These are phyloP conservation scores for Ancistrus triradiatus DNA, from an alignment of 2,113 vertebrate species.

Conservation along the genomic window DNA sequence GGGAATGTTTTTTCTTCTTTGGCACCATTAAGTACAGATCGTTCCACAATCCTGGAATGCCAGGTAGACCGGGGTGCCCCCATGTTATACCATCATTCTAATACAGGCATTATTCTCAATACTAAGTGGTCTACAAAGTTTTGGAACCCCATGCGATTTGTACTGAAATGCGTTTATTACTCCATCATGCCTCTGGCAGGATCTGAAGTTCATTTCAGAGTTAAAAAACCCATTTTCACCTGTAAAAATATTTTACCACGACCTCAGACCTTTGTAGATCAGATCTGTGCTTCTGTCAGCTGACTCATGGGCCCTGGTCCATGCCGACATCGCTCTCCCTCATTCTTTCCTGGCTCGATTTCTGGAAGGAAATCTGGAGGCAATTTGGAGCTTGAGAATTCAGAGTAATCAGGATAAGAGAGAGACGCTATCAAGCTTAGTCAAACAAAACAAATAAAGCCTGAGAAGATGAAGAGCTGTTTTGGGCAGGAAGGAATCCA, in stretches of 20 bases:
- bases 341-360: constrained; percentile 36
- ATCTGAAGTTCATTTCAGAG: too few species aligned
- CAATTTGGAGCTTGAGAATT: constrained; percentile 22
- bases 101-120: too few species aligned
- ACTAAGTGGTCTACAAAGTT: too few species aligned
- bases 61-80: too few species aligned
- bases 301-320: constrained; percentile 6
- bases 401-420: constrained; percentile 25
- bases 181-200: too few species aligned
- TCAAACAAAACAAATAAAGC: constrained; percentile 13
- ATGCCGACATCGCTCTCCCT: constrained; percentile 27
- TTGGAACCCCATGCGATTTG: too few species aligned
- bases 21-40: too few species aligned
- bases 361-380: constrained; percentile 34
- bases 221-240: too few species aligned
- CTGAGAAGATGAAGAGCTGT: constrained; percentile 10
- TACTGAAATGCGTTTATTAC: too few species aligned
- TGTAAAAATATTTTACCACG: neutral
- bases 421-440: neutral
- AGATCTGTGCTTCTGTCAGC: neutral
- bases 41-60: too few species aligned
- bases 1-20: too few species aligned
- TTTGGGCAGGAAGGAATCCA: neutral
- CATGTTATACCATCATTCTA: too few species aligned
- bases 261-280: neutral